These are phyloP conservation scores for Panulirus ornatus DNA, from an alignment of 1,140 invertebrate genomes.

Conservation along the genomic window DNA sequence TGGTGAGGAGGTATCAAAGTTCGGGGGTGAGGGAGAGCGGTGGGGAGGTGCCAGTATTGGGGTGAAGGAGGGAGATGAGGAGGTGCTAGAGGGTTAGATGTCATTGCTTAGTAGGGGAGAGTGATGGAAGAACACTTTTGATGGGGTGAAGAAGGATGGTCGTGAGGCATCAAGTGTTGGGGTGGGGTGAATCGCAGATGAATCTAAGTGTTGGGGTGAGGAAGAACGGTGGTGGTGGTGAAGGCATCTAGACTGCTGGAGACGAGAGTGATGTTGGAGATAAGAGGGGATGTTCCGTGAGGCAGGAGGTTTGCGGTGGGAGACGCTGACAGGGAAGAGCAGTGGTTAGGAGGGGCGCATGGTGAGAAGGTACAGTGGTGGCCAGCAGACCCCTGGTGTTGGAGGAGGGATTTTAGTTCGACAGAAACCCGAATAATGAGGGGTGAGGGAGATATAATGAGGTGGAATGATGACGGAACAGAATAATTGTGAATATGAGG, in stretches of 20 bases:
- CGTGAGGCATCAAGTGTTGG: too few relatives aligned
- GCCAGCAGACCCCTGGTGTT: too few relatives aligned
- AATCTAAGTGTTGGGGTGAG: not conserved
- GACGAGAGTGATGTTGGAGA: not conserved
- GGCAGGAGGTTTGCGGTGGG: not conserved
- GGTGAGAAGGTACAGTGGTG: not conserved
- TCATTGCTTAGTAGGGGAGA: not conserved
- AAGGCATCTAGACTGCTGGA: too few relatives aligned
- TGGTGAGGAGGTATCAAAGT: too few relatives aligned
- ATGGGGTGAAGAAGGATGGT: not conserved
- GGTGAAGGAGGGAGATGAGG: not conserved
- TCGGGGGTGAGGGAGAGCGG: too few relatives aligned
- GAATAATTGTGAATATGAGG: too few relatives aligned
- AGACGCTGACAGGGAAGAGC: not conserved
- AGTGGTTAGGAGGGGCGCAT: not conserved
- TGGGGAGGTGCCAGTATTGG: too few relatives aligned
- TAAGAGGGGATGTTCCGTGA: not conserved
- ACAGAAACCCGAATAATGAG: too few relatives aligned
- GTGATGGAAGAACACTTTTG: not conserved
- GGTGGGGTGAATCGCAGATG: too few relatives aligned
- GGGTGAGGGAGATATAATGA: not conserved
- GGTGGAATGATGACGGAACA: not conserved
- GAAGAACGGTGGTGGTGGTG: not conserved
- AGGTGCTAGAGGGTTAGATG: not conserved
- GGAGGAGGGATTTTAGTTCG: not conserved